Base-by-base conservation (phyloP, 1,140 invertebrate species). In the Sipha flava region DNA sequence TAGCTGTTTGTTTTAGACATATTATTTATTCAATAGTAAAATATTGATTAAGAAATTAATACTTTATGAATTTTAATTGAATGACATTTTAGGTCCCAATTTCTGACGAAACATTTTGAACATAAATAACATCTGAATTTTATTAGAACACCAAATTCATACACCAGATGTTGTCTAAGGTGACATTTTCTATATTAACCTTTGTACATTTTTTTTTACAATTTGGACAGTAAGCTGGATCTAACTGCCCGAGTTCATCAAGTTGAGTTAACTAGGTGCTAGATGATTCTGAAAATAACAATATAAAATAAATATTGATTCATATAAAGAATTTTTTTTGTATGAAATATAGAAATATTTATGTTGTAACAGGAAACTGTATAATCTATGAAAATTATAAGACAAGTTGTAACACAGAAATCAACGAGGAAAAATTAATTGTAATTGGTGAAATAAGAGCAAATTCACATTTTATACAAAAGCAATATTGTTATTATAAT, bases 41-140 rank as follows among this genome's bases (percentile, higher is more conserved):
- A n/a, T n/a, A n/a, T n/a, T n/a, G n/a, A 26, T 0, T 57, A 57
- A 10, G 23, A 5, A 2, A 57, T 57, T 31, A 29, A 2, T 57
- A n/a, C n/a, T n/a, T n/a, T n/a, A 57, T 70, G 64, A 26, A 57
- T 26, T 21, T 14, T 37, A 3, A 37, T n/a, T 23, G 40, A 68
- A 47, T 73, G 68, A 52, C 18, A 57, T 45, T 62, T 80, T 18
- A 73, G 16, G 3, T 54, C 23, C 9, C 47, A 21, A n/a, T 54
- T 47, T 40, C 70, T 31, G 29, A 49, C 21, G 10, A 81, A 81
- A 37, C 52, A 10, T 31, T 80, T 80, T 0, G n/a, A 26, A 81
- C 86, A 86, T 37, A 83, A 81, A 18, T 81, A 82, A 81, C 86
- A 86, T 3, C 82, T 82, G 80, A 86, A 86, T 81, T 85, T 84